phyloP scores from a whole-genome alignment of 2,113 vertebrate species.

The Centropristis striata region DNA sequence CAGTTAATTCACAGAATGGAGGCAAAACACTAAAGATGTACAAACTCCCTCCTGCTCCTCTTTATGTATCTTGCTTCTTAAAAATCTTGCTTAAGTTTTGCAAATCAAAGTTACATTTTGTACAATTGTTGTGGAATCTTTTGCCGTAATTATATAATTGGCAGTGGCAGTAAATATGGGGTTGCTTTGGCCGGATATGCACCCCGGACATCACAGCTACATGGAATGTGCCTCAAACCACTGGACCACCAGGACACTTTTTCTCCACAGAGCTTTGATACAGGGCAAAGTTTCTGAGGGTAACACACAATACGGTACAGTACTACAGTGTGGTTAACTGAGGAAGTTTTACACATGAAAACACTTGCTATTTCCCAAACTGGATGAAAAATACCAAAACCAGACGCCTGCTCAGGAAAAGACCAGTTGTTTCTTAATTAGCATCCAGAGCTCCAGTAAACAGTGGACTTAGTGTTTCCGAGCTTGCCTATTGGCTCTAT shows the following conservation, averaged over 20 bases:
- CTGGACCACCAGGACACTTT: slow-evolving; percentile 63
- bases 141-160: neutral
- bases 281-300: slow-evolving; percentile 35
- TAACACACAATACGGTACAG: slow-evolving; percentile 58
- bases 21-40: slow-evolving; percentile 21
- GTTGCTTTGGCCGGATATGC: slow-evolving; percentile 28
- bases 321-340: slow-evolving; percentile 61
- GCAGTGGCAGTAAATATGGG: slow-evolving; percentile 3
- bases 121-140: neutral
- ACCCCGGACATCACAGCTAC: slow-evolving; percentile 35
- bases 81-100: slow-evolving; percentile 3
- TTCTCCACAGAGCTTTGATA: slow-evolving; percentile 36
- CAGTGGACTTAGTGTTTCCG: slow-evolving; percentile 75
- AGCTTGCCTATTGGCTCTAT: slow-evolving; percentile 56
- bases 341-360: slow-evolving; percentile 77
- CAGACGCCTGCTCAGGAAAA: slow-evolving; percentile 74
- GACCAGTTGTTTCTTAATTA: slow-evolving; percentile 76
- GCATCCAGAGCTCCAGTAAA: slow-evolving; percentile 68
- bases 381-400: slow-evolving; percentile 71
- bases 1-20: slow-evolving; percentile 36
- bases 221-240: slow-evolving; percentile 49
- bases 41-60: neutral
- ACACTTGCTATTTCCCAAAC: slow-evolving; percentile 72
- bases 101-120: neutral
- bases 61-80: neutral